Evolutionary conservation across 2,797 vertebrate genomes (phyloP), one percentile per base, ranked within the genome.

Genomic region (Sphenodon punctatus): DNA sequence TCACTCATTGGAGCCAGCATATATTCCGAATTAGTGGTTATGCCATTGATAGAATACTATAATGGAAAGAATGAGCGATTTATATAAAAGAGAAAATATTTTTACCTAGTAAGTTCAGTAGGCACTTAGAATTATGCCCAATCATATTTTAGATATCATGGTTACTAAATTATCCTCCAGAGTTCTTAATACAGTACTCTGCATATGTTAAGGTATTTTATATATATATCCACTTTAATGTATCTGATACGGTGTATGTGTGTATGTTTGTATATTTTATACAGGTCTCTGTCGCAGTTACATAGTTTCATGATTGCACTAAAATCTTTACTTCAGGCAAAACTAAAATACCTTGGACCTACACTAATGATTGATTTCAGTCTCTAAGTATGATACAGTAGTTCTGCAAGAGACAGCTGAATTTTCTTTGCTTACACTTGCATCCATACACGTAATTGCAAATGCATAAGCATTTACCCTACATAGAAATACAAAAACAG

Each of bases 201-300:
- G 70, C 49, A 55, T 3, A 3, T 85, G 66, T 91, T 59, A 3
- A 73, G 67, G 32, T n/a, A n/a, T n/a, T n/a, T n/a, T n/a, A n/a
- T n/a, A n/a, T n/a, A 79, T 43, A 51, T 91, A 69, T 82, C 73
- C 85, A 65, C 77, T 74, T 63, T 89, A 41, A 80, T 90, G 87
- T 88, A 56, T 86, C 20, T 81, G 56, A 48, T 30, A 17, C 79
- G 88, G n/a, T n/a, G n/a, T n/a, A 81, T 48, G 66, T 70, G 73
- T 84, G 46, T 68, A 53, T 80, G 42, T 85, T 81, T 78, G 61
- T 84, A 46, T 82, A 68, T 58, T 36, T 20, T 58, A 58, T 23
- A 22, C 10, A 58, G 58, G 88, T 89, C 73, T 86, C 82, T 11
- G 72, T 91, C 89, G 80, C 69, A 61, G 89, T 71, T 83, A 38